Base-by-base conservation (phyloP, 2,888 invertebrate species). In the Callyntrura sp. region DNA sequence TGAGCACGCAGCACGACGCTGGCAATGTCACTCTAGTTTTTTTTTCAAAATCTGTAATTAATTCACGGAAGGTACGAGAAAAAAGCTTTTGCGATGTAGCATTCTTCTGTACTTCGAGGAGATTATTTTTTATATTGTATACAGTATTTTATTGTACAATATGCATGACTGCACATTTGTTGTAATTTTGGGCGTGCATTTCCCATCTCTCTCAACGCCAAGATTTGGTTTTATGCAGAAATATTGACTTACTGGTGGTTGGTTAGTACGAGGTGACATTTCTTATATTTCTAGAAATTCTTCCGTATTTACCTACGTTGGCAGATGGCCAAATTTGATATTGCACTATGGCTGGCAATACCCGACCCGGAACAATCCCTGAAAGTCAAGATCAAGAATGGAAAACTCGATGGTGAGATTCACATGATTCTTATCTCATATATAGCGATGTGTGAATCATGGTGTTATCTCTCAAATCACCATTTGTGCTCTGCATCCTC, bases 341-440 rank as follows among this genome's bases (percentile, higher is more conserved):
- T 51, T 85, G 76, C 73, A 68, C 73, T 48, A 51, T 48, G 82
- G 79, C 73, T 51, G 73, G 85, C 85, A 85, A 81, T 86, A 70
- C 48, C 89, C 85, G 89, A 89, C 85, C 79, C 82, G 90, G 85
- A 90, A 86, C 90, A 90, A 90, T 90, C 86, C 86, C 82, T 86
- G 85, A 90, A 90, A 90, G 90, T 90, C 90, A 90, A 90, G 90
- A 90, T 90, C 90, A 90, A 90, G 90, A 90, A 86, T 90, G 76
- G 85, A 65, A 55, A 85, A 78, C 23, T 14, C 6, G 25, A 86
- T 20, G 79, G 62, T 17, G 55, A 45, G 65, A 78, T 45, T 25
- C 76, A 76, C 20, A 65, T 23, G 57, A 17, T 79, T 68, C n/a
- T 17, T 17, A 25, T 28, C 28, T 12, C 2, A 25, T 9, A 0